Conservation (phyloP, 2,888 invertebrate species). For the Cordilura impudica region DNA sequence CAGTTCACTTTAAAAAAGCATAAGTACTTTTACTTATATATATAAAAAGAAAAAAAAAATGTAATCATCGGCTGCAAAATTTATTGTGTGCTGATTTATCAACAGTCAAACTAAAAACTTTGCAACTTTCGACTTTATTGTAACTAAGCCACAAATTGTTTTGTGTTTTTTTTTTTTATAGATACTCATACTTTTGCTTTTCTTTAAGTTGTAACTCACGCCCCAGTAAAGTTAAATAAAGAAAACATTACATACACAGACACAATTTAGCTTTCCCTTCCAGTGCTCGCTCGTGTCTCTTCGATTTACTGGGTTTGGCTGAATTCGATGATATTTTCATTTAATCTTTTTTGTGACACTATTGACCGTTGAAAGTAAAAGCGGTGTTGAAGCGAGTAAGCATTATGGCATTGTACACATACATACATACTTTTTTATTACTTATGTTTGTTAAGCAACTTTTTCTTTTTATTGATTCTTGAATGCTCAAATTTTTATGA, state of each 20-base stretch:
- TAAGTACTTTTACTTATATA: no score
- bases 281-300: constrained; percentile 67
- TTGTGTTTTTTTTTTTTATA: no score
- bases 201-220: constrained; percentile 66
- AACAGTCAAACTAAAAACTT: no score
- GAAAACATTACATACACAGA: background rate
- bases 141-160: no score
- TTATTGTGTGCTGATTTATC: no score
- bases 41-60: no score
- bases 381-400: constrained; percentile 11
- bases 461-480: constrained; percentile 64
- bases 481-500: constrained; percentile 49
- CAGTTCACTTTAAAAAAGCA: no score
- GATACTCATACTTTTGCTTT: constrained; percentile 77
- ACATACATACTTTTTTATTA: no score
- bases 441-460: constrained; percentile 50
- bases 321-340: constrained; percentile 19
- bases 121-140: no score
- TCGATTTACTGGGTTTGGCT: constrained; percentile 54
- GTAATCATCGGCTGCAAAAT: no score
- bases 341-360: constrained; percentile 48
- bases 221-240: constrained; percentile 21
- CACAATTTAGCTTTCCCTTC: constrained; percentile 72
- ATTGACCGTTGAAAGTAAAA: constrained; percentile 63
- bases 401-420: background rate